Base-by-base conservation (phyloP, 2,797 vertebrate species). In the Gymnothorax javanicus region DNA sequence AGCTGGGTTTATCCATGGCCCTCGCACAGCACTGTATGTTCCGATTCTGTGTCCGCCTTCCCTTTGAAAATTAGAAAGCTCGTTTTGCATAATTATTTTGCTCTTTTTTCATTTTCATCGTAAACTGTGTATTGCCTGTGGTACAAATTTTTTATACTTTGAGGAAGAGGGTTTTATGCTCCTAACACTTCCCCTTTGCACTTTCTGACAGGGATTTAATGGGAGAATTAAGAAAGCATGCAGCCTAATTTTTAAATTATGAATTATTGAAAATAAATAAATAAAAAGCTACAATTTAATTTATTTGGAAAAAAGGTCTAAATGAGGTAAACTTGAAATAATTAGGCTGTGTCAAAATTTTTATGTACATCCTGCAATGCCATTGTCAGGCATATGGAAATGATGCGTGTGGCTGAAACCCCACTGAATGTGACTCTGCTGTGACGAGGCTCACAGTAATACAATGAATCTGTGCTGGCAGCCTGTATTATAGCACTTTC, bases 61-160 rank as follows among this genome's bases (percentile, higher is more conserved):
- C 57, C 64, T 83, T 85, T 81, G 43, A 60, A 71, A 86, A 83
- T 82, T 85, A n/a, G 43, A 52, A 60, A 86, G 73, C 82, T 79
- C 69, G 84, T 84, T 82, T 52, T 81, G 67, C 17, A 52, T 88
- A 86, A 85, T n/a, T 87, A 20, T 87, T 79, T 84, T 79, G 69
- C 82, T 59, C 69, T 25, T 87, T 84, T 60, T 20, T 43, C 67
- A 83, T 60, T 86, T 75, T 57, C 82, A 62, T 75, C 60, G 79
- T 77, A 82, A 17, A 58, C 85, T 84, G 64, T 67, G 86, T 77
- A 82, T 85, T 67, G 84, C 86, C 88, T 86, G 9, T 62, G 86
- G 64, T 87, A 43, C 82, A 50, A 75, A 62, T 85, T 75, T 85
- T 64, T 57, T 67, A 58, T 52, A 56, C 83, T 12, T 71, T 83